Base-by-base conservation (phyloP, 2,888 invertebrate species). In the Torymus tubicola region DNA sequence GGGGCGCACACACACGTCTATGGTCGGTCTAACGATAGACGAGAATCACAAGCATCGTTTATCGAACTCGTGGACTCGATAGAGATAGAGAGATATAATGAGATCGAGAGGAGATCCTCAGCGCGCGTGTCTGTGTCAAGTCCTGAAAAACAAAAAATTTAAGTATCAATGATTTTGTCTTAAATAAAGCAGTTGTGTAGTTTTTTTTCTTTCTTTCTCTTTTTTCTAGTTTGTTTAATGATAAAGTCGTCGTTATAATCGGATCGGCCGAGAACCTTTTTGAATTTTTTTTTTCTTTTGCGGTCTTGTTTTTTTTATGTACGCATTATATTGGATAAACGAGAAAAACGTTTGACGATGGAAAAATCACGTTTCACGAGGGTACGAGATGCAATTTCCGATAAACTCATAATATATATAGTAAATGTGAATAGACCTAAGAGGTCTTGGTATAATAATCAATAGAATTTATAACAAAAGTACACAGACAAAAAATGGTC, bases 61-160 rank as follows among this genome's bases (percentile, higher is more conserved):
- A 78, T 24, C 21, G 53, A 70, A 69, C n/a, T n/a, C 58, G 57
- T 64, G 57, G 58, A 69, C 64, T 74, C 78, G 50, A 42, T 13
- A 12, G 24, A 24, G 65, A 55, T 70, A 73, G 69, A 63, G n/a
- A 69, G 67, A 12, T 77, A 21, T 21, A 21, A 12, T 8, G 21
- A 24, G 70, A 55, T 74, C 69, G 69, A 57, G 16, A 69, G 68
- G 13, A 42, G 42, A 42, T 42, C 42, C 42, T 42, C 42, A 5
- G 42, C 42, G 42, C 42, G 42, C 8, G 42, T 42, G 77, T 65
- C 78, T 50, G 55, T 52, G 65, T 68, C 58, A 76, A 70, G 16
- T 60, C 74, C 80, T 80, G 82, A 67, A 82, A 81, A 80, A 82
- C 78, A 82, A 80, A 80, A 82, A 82, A 81, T 65, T 72, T 78